A percentile compares a stretch with the other conserved stretches of the same genome.
phyloP scores from a whole-genome alignment of 2,797 vertebrate genomes.

The Heteromormyrus szaboi region DNA sequence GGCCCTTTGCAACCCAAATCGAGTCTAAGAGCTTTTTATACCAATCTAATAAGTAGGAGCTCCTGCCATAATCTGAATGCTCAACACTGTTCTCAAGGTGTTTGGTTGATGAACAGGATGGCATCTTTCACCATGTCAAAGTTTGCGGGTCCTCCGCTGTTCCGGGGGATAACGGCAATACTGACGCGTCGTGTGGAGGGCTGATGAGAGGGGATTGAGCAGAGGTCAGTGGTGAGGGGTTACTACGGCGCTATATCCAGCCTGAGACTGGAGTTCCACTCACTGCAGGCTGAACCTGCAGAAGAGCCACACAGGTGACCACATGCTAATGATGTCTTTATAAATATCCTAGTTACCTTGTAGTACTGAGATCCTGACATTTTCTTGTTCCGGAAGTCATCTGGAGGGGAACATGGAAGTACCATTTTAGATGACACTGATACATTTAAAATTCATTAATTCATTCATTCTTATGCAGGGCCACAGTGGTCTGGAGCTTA shows the following conservation, averaged over 20 bases:
- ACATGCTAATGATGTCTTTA: not conserved
- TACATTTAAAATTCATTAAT: not conserved
- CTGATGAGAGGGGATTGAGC: conserved; percentile 38
- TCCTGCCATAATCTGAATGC: not conserved
- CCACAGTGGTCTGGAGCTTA: not conserved
- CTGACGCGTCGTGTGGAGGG: conserved; percentile 74
- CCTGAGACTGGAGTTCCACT: not conserved
- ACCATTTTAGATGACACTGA: not conserved
- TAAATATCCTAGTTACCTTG: conserved; percentile 49
- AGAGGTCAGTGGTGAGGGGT: not conserved
- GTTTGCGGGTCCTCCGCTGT: conserved; percentile 54
- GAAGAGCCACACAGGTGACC: not conserved
- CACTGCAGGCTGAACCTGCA: not conserved
- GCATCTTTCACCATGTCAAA: conserved; percentile 66
- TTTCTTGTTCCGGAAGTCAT: conserved; percentile 63
- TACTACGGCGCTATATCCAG: not conserved
- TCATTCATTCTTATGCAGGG: not conserved
- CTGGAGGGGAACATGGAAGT: conserved; percentile 39
- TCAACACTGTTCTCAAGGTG: not conserved
- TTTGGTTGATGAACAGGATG: not conserved
- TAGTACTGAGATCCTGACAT: conserved; percentile 47
- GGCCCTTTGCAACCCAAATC: not conserved
- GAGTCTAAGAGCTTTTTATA: not conserved
- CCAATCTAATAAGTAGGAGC: not conserved
- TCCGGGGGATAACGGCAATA: conserved; percentile 73